Conservation (phyloP, 2,797 vertebrate species). For the Adelosebastes latens region DNA sequence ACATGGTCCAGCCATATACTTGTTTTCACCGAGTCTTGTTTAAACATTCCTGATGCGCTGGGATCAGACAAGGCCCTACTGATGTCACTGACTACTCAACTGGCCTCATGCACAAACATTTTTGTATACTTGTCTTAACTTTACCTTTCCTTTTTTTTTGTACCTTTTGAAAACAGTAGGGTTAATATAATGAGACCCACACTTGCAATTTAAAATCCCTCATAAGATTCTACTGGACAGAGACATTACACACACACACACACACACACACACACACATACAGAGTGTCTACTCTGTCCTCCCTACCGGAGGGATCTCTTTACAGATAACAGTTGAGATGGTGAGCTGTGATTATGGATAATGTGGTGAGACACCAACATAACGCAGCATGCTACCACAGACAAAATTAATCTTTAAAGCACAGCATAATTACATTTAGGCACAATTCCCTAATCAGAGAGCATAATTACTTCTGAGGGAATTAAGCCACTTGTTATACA, state of each 20-base stretch:
- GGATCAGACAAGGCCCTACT: background rate
- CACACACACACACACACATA: background rate
- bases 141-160: too few relatives aligned
- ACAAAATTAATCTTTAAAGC: conserved; percentile 82
- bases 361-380: conserved; percentile 75
- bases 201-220: background rate
- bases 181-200: background rate
- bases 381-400: conserved; percentile 67
- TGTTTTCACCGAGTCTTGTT: too few relatives aligned
- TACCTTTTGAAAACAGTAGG: background rate
- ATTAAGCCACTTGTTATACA: conserved; percentile 70
- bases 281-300: background rate
- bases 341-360: conserved; percentile 80
- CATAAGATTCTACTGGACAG: background rate
- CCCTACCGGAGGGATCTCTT: conserved; percentile 31
- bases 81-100: background rate
- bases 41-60: background rate
- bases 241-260: background rate
- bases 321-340: conserved; percentile 56
- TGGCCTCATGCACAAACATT: too few relatives aligned
- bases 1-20: too few relatives aligned
- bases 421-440: conserved; percentile 81
- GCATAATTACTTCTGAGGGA: conserved; percentile 80
- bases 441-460: conserved; percentile 78
- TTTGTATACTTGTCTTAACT: too few relatives aligned